Percentiles rank a stretch among this genome's conserved stretches.
These are phyloP conservation scores for Xenopus laevis DNA, from an alignment of 2,113 vertebrate species.

Conservation along the genomic window DNA sequence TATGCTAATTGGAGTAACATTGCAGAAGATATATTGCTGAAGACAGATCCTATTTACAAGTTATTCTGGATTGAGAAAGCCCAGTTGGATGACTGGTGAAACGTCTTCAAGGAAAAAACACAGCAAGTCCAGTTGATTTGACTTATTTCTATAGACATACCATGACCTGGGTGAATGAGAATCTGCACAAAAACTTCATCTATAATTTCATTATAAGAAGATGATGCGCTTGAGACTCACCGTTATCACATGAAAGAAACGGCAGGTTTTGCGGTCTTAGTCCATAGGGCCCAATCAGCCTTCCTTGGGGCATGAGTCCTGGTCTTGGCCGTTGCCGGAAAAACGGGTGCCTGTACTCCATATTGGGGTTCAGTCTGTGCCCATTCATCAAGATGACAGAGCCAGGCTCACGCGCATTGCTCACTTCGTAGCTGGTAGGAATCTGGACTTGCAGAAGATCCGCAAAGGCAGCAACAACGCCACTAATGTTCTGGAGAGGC, in stretches of 20 bases:
- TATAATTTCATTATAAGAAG: too few relatives aligned
- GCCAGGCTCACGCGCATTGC: slow-evolving; percentile 72
- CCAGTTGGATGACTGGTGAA: too few relatives aligned
- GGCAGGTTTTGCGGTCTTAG: slow-evolving; percentile 70
- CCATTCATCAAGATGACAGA: slow-evolving; percentile 66
- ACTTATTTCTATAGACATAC: too few relatives aligned
- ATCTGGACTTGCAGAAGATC: slow-evolving; percentile 80
- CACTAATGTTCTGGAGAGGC: slow-evolving; percentile 80
- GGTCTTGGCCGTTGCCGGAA: slow-evolving; percentile 65
- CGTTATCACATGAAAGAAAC: slow-evolving; percentile 72
- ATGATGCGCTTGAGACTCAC: slow-evolving; percentile 62
- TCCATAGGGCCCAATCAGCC: slow-evolving; percentile 64
- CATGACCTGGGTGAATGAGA: too few relatives aligned
- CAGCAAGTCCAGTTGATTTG: too few relatives aligned
- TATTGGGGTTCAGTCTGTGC: slow-evolving; percentile 63
- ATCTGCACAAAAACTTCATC: too few relatives aligned
- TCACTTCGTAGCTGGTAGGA: slow-evolving; percentile 81
- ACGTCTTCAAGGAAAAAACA: too few relatives aligned
- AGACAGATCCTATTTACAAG: too few relatives aligned
- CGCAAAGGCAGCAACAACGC: slow-evolving; percentile 82
- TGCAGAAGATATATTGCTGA: too few relatives aligned
- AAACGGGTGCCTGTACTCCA: slow-evolving; percentile 69
- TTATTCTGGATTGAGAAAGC: too few relatives aligned
- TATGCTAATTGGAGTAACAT: too few relatives aligned
- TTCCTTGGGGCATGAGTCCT: slow-evolving; percentile 58